phyloP scores from a whole-genome alignment of 2,888 invertebrate genomes.

The Hirtodrosophila confusa region DNA sequence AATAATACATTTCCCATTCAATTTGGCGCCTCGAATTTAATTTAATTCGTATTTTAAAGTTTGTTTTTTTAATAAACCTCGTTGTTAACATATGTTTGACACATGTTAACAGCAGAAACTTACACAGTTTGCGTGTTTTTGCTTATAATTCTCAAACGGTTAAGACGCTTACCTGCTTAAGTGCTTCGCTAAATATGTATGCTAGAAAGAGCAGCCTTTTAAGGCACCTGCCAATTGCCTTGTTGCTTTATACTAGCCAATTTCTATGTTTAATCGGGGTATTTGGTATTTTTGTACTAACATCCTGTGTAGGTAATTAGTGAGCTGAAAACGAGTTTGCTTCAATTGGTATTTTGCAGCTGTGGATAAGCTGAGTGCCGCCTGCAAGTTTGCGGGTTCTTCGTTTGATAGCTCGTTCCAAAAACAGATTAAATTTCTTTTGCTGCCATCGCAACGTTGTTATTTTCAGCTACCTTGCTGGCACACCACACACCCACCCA shows the following conservation, averaged over 20 bases:
- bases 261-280: not conserved
- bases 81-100: no score
- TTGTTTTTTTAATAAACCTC: no score
- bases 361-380: slow-evolving; percentile 14
- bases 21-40: no score
- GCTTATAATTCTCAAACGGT: no score
- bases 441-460: slow-evolving; percentile 11
- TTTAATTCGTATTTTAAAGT: no score
- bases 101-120: no score
- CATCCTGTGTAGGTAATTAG: slow-evolving; percentile 17
- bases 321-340: slow-evolving; percentile 23
- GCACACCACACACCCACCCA: not conserved
- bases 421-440: slow-evolving; percentile 68
- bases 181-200: no score
- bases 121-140: no score
- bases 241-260: no score
- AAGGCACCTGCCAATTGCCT: not conserved
- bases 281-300: slow-evolving; percentile 6
- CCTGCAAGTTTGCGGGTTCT: slow-evolving; percentile 13
- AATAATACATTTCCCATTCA: no score
- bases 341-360: slow-evolving; percentile 34
- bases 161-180: no score
- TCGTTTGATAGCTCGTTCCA: slow-evolving; percentile 25
- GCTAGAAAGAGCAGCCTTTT: no score
- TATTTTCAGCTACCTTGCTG: slow-evolving; percentile 8